Evolutionary conservation across 1,140 invertebrate genomes (phyloP), one percentile per base, ranked within the genome.

Genomic region (Heliconius hermathena): DNA sequence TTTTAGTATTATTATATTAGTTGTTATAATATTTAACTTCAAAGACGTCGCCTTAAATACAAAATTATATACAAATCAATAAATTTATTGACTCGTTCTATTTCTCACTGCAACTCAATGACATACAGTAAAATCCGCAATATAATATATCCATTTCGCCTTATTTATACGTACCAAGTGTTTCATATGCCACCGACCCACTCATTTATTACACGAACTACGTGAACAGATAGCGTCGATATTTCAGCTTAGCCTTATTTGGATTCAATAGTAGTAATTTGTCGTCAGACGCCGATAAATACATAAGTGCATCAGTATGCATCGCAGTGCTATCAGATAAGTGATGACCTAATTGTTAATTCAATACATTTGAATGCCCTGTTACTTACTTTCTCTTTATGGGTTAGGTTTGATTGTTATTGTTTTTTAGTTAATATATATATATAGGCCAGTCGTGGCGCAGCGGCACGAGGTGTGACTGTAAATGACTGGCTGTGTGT

Each of bases 241-340:
- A 71, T 77, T 77, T 36, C 46, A 33, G 26, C 46, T 77, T 71
- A 49, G n/a, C 70, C 76, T 77, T 77, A 77, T 77, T 77, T 52
- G 41, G 66, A 77, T 77, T 77, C 76, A 77, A 49, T 52, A 66
- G 70, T 26, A 26, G 70, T 71, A 54, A 26, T 54, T 77, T 71
- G 66, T 38, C 70, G 76, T 77, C 76, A 77, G 46, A 46, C 46
- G 70, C 13, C 49, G 16, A 54, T 41, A 71, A 29, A 70, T 36
- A 71, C 46, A 70, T 36, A 18, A 46, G 11, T 76, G 38, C 66
- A 29, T 38, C 70, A 71, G 76, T 77, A 77, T 77, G 76, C 76
- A 77, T 54, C 70, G 76, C 76, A n/a, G 0, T 20, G 70, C 29
- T 77, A 77, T 77, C 76, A 71, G 76, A 77, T 77, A 77, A 77